phyloP scores from a whole-genome alignment of 1,140 invertebrate genomes.

The Samia ricini region DNA sequence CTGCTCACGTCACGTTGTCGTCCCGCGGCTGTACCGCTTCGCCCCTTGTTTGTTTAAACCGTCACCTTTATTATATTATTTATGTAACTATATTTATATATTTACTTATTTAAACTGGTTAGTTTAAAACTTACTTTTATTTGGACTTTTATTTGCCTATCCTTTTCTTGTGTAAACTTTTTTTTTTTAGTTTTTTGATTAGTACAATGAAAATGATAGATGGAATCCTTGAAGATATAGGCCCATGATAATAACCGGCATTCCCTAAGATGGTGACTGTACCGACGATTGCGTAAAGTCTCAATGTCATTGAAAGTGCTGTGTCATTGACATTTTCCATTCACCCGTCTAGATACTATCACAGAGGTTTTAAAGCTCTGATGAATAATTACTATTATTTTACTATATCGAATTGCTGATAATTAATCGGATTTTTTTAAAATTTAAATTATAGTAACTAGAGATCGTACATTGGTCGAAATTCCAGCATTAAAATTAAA shows the following conservation, averaged over 20 bases:
- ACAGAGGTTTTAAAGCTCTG: slow-evolving; percentile 12
- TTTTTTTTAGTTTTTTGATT: neutral
- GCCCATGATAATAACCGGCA: neutral
- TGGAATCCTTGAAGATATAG: neutral
- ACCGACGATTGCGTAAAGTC: slow-evolving; percentile 2
- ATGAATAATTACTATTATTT: slow-evolving; percentile 16
- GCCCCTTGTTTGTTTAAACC: no score
- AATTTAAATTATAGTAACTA: neutral
- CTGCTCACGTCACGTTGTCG: no score
- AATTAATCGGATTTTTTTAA: neutral
- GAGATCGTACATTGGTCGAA: no score
- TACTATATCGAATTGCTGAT: neutral
- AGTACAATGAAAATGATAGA: neutral
- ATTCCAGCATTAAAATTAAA: no score
- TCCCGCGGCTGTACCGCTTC: no score
- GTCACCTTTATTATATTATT: no score
- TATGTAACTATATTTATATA: no score
- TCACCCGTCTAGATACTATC: slow-evolving; percentile 19
- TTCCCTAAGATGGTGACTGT: neutral
- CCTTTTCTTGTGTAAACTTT: no score
- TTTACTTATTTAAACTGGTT: no score
- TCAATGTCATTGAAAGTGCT: slow-evolving; percentile 25
- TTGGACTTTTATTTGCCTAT: no score
- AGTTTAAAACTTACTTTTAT: no score
- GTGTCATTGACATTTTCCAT: slow-evolving; percentile 29